These are phyloP conservation scores for Oxygymnocypris stewartii DNA, from an alignment of 2,113 vertebrate species.

Conservation along the genomic window DNA sequence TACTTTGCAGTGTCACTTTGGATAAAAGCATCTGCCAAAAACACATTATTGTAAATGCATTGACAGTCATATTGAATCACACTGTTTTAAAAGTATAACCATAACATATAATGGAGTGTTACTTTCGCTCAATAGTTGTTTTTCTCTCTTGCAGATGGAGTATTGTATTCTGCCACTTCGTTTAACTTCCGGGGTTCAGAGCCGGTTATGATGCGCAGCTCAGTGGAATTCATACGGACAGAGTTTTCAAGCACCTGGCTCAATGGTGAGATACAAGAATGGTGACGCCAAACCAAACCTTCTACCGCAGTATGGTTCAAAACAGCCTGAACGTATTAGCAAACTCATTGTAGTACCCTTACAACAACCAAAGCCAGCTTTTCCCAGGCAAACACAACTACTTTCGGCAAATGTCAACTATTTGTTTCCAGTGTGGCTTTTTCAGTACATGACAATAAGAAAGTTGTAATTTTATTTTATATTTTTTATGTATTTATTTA, in stretches of 20 bases:
- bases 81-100: neutral
- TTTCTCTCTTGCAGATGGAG: slow-evolving; percentile 63
- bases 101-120: neutral
- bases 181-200: slow-evolving; percentile 82
- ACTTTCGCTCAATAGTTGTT: too few relatives aligned
- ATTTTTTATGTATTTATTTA: neutral
- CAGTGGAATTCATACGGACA: slow-evolving; percentile 68
- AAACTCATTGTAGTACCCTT: neutral
- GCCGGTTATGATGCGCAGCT: slow-evolving; percentile 71
- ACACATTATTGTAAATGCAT: neutral
- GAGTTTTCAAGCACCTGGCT: slow-evolving; percentile 78
- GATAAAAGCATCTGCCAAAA: neutral
- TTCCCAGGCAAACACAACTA: neutral
- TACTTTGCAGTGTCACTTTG: neutral
- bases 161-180: slow-evolving; percentile 80
- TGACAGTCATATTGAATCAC: neutral
- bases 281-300: neutral
- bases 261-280: slow-evolving; percentile 63
- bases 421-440: neutral
- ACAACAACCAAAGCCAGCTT: neutral
- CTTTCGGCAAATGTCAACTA: neutral
- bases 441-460: neutral
- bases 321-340: neutral
- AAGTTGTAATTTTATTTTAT: too few relatives aligned
- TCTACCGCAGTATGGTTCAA: neutral